phyloP scores from a whole-genome alignment of 2,888 invertebrate genomes.

The Elgonia sp. region DNA sequence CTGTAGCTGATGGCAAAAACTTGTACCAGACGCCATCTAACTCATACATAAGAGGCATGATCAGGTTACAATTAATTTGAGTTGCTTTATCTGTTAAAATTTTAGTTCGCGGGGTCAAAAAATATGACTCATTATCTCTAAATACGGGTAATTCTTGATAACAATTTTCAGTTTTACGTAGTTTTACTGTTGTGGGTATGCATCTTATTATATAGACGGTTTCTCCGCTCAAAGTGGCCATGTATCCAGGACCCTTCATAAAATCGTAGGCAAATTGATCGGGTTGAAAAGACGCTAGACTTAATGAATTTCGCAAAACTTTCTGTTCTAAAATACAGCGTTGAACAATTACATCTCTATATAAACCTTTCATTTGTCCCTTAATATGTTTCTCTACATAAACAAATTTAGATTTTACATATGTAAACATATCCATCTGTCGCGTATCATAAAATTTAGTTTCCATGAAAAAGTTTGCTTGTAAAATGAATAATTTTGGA shows the following conservation, averaged over 20 bases:
- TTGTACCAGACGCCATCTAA: conserved; percentile 6
- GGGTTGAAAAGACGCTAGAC: conserved; percentile 4
- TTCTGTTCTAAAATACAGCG: conserved; percentile 9
- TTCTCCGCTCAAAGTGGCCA: conserved; percentile 19
- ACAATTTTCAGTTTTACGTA: conserved; percentile 7
- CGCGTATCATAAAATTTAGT: background rate
- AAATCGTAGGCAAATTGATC: conserved; percentile 21
- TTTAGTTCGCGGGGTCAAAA: conserved; percentile 7
- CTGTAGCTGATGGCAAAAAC: conserved; percentile 64
- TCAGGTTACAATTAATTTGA: conserved; percentile 19
- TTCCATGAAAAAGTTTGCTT: background rate
- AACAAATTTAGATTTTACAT: conserved; percentile 20
- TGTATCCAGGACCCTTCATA: conserved; percentile 29
- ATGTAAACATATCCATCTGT: background rate
- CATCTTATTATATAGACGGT: conserved; percentile 20
- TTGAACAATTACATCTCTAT: background rate
- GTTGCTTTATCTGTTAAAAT: background rate
- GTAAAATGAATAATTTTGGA: background rate
- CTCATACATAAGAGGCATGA: conserved; percentile 9
- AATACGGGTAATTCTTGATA: conserved; percentile 8
- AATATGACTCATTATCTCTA: conserved; percentile 3
- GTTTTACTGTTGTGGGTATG: background rate
- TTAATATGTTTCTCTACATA: conserved; percentile 5
- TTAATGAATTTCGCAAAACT: conserved; percentile 11
- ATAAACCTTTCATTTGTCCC: background rate